Evolutionary conservation across 2,113 vertebrate species (phyloP).

Genomic region (Cynoglossus semilaevis): DNA sequence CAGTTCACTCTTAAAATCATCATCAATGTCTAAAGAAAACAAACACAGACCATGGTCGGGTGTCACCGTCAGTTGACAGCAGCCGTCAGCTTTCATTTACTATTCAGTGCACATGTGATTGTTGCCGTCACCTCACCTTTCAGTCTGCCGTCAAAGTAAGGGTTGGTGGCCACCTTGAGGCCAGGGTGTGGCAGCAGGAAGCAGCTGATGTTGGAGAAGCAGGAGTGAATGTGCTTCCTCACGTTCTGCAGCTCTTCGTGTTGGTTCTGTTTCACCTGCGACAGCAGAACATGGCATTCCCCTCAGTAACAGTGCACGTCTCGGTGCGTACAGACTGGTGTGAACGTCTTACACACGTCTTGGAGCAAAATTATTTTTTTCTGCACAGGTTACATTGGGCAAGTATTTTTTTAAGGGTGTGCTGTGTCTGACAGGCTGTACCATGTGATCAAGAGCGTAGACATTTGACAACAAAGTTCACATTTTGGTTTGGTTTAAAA

Average conservation of each 20-base stretch:
- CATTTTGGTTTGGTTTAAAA: too few relatives aligned
- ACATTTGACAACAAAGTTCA: too few relatives aligned
- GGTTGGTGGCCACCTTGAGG: constrained; percentile 88
- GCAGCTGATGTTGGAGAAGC: constrained; percentile 85
- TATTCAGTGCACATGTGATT: neutral
- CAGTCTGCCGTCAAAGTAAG: constrained; percentile 84
- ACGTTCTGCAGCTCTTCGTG: constrained; percentile 92
- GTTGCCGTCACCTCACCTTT: constrained; percentile 54
- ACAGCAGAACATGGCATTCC: neutral
- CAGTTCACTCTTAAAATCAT: constrained; percentile 87
- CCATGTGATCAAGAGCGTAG: too few relatives aligned
- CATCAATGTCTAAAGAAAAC: constrained; percentile 83
- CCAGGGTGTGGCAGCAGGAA: constrained; percentile 90
- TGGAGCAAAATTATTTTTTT: neutral
- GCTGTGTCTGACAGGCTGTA: constrained; percentile 1
- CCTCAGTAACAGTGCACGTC: constrained; percentile 2
- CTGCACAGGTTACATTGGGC: neutral
- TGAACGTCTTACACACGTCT: neutral
- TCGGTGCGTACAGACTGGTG: neutral
- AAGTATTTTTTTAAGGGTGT: neutral
- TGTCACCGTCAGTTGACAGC: neutral
- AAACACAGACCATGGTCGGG: neutral
- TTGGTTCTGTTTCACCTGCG: constrained; percentile 86
- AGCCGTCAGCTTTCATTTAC: neutral
- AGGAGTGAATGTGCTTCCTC: constrained; percentile 89